Evolutionary conservation across 2,888 invertebrate genomes (phyloP).

Genomic region (Hydraecia micacea): DNA sequence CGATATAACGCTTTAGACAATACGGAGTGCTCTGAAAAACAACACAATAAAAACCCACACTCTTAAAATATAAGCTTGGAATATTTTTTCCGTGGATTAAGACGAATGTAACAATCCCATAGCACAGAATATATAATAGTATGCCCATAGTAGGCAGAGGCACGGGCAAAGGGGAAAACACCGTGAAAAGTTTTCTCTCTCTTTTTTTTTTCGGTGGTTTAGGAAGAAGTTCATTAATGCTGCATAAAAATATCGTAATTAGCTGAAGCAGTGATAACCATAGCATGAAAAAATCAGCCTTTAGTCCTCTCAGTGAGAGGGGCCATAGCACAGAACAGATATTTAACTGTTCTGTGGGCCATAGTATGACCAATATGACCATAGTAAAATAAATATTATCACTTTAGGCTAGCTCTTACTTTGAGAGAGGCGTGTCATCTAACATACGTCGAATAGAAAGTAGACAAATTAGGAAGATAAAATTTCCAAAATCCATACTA

Average conservation of each 20-base stretch:
- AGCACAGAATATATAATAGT: too few relatives aligned
- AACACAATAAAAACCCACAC: slow-evolving; percentile 2
- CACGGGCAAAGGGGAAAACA: too few relatives aligned
- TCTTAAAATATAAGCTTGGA: slow-evolving; percentile 1
- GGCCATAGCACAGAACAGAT: too few relatives aligned
- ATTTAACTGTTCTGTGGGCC: too few relatives aligned
- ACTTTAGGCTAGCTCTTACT: not conserved
- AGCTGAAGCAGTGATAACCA: not conserved
- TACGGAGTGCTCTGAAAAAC: slow-evolving; percentile 24
- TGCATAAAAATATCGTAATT: not conserved
- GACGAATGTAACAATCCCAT: not conserved
- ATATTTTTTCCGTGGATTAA: not conserved
- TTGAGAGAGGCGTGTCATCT: not conserved
- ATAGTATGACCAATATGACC: too few relatives aligned
- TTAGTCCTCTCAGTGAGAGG: not conserved
- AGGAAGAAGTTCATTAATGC: not conserved
- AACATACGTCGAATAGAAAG: not conserved
- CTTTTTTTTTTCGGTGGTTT: not conserved
- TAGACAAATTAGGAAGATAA: not conserved
- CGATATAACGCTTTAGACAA: slow-evolving; percentile 13
- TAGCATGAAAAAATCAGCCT: not conserved
- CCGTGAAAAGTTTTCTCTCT: not conserved
- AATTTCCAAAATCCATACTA: not conserved
- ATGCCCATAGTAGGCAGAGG: not conserved
- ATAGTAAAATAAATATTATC: not conserved